These are phyloP conservation scores for Torymus aiolomorphi DNA, from an alignment of 2,888 invertebrate species.

Conservation along the genomic window DNA sequence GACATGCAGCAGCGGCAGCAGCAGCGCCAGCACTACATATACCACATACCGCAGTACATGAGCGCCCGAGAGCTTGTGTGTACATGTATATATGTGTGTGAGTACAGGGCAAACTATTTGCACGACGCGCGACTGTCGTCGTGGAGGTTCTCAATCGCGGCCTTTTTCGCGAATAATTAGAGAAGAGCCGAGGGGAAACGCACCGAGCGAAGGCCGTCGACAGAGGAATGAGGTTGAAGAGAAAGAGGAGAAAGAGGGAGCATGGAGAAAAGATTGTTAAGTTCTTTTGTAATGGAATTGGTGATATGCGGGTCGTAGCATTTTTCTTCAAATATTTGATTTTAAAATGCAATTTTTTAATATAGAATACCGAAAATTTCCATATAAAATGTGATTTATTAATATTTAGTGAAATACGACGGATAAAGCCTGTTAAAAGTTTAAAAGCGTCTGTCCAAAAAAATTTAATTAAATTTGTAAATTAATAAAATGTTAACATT, in stretches of 20 bases:
- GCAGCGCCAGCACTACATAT: background rate
- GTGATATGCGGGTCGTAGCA: background rate
- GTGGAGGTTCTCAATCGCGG: background rate
- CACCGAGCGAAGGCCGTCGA: background rate
- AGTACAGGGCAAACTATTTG: constrained; percentile 9
- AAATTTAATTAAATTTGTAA: no score
- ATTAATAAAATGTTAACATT: no score
- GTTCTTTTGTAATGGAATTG: background rate
- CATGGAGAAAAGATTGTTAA: background rate
- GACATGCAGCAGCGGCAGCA: constrained; percentile 7
- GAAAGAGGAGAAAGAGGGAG: background rate
- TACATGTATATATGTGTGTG: background rate
- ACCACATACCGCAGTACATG: background rate
- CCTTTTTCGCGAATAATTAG: constrained; percentile 39
- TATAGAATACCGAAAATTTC: no score
- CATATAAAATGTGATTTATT: no score
- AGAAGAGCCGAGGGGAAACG: background rate
- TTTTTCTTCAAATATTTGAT: no score
- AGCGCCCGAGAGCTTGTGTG: background rate
- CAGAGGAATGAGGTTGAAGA: background rate
- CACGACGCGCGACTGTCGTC: background rate
- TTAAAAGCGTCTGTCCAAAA: no score
- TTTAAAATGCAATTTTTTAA: no score
- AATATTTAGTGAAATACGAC: no score
- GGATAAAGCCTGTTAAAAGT: no score